Evolutionary conservation across 30 jellyfish, hydroid and myxozoan genomes (phyloP), one percentile per base, ranked within the genome.

Genomic region (Haliclystus octoradiatus): DNA sequence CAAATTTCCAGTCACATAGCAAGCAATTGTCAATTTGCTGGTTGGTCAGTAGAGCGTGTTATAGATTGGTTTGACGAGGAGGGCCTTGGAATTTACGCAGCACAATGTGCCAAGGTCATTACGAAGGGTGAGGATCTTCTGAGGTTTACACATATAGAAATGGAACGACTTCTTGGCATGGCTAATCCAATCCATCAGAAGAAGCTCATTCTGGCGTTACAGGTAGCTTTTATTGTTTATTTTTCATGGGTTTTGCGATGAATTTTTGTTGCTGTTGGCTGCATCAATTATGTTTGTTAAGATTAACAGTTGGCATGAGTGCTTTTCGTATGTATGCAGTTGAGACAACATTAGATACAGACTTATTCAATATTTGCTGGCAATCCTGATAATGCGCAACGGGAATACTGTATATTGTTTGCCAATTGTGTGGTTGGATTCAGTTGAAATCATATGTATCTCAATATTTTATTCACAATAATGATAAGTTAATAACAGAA

Each of bases 21-120:
- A 19, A 19, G 19, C 19, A 19, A 40, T 40, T 19, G 57, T 40
- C 94, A 94, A 2, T 89, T 89, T 62, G 93, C 86, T 28, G 68
- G 88, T 12, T 89, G 98, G 98, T 50, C 98, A 28, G 69, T 72
- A 79, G 98, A 89, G 60, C 95, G 74, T 35, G 77, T 89, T 23
- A 71, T 65, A 25, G 95, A 89, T 0, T 89, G 98, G 98, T 40
- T 89, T 50, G 93, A 92, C 33, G 98, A 89, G 30, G 98, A 89
- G 60, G 98, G 98, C 3, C 52, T 89, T 31, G 83, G 85, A 25
- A 84, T 78, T 5, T 89, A 89, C 52, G 82, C 64, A 22, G 79
- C 84, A 28, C 49, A 74, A 3, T 81, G 93, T 34, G 15, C 92
- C n/a, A 89, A 81, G 52, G 69, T 75, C 19, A 52, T 89, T 49